These are phyloP conservation scores for Acestrorhynchus altus DNA, from an alignment of 2,797 vertebrate genomes.

Conservation along the genomic window DNA sequence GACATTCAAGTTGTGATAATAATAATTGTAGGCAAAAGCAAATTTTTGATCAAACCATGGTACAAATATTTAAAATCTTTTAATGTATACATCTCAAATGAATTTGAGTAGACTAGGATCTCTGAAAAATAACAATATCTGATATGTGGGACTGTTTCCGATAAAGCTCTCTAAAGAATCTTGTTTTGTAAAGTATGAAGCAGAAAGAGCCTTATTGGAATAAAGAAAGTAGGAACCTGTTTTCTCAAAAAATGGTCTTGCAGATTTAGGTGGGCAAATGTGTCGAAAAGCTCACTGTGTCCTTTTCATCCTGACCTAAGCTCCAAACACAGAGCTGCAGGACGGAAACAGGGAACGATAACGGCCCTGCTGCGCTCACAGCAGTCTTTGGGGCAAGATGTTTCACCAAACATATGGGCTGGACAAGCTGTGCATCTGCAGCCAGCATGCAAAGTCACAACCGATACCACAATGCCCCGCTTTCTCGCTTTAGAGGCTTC, in stretches of 20 bases:
- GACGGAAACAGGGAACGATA: constrained; percentile 34
- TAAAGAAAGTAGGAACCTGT: neutral
- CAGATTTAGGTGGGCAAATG: constrained; percentile 67
- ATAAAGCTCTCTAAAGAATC: too few species aligned
- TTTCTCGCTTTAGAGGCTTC: constrained; percentile 15
- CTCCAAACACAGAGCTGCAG: constrained; percentile 65
- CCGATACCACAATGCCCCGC: constrained; percentile 16
- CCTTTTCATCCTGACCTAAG: constrained; percentile 64
- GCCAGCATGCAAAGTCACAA: constrained; percentile 37
- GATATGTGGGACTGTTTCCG: too few species aligned
- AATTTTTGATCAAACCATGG: too few species aligned
- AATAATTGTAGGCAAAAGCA: too few species aligned
- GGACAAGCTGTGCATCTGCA: constrained; percentile 19
- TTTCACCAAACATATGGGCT: constrained; percentile 11
- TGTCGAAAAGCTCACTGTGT: constrained; percentile 73
- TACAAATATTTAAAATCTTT: too few species aligned
- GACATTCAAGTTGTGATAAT: too few species aligned
- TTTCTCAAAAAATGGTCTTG: neutral
- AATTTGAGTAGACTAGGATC: too few species aligned
- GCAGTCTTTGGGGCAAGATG: neutral
- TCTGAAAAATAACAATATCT: too few species aligned
- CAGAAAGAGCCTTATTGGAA: neutral
- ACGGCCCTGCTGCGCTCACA: neutral
- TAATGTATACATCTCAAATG: too few species aligned
- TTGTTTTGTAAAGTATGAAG: too few species aligned